Percentiles rank a stretch among this genome's conserved stretches.
Evolutionary conservation across 53 echinoderm and acorn worm genomes (phyloP).

Genomic region (Luidia sarsii): DNA sequence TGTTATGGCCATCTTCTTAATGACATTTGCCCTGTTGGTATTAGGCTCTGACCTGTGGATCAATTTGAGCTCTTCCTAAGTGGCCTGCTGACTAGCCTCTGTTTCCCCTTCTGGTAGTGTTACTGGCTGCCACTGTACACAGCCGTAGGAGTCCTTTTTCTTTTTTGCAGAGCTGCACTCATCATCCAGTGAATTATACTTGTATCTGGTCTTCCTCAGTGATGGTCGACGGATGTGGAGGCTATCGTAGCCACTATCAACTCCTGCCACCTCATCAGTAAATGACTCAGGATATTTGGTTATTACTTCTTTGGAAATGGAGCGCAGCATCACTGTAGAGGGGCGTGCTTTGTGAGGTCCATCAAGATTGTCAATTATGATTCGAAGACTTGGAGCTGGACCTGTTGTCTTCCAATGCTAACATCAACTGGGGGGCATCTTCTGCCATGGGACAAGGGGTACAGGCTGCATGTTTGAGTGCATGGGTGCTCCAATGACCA

Average conservation of each 20-base stretch:
- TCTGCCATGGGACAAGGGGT: slow-evolving; percentile 22
- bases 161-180: slow-evolving; percentile 6
- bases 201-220: no score
- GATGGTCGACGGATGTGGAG: slow-evolving; percentile 21
- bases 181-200: neutral
- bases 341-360: slow-evolving; percentile 14
- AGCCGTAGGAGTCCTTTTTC: slow-evolving; percentile 50
- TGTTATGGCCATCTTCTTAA: slow-evolving; percentile 17
- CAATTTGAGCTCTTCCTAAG: slow-evolving; percentile 46
- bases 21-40: slow-evolving; percentile 1
- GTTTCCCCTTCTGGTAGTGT: slow-evolving; percentile 40
- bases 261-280: slow-evolving; percentile 43
- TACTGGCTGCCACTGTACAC: slow-evolving; percentile 49
- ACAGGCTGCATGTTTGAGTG: neutral
- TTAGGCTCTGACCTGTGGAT: slow-evolving; percentile 18
- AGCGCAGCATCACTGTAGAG: slow-evolving; percentile 15
- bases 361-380: slow-evolving; percentile 42
- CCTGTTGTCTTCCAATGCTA: slow-evolving; percentile 2
- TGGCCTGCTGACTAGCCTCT: slow-evolving; percentile 21
- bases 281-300: slow-evolving; percentile 33
- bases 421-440: slow-evolving; percentile 44
- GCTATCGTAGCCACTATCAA: slow-evolving; percentile 52
- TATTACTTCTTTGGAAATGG: slow-evolving; percentile 9
- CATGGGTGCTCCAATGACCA: neutral
- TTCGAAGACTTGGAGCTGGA: slow-evolving; percentile 37